phyloP scores from a whole-genome alignment of 2,113 vertebrate genomes.

The Piprites chloris region DNA sequence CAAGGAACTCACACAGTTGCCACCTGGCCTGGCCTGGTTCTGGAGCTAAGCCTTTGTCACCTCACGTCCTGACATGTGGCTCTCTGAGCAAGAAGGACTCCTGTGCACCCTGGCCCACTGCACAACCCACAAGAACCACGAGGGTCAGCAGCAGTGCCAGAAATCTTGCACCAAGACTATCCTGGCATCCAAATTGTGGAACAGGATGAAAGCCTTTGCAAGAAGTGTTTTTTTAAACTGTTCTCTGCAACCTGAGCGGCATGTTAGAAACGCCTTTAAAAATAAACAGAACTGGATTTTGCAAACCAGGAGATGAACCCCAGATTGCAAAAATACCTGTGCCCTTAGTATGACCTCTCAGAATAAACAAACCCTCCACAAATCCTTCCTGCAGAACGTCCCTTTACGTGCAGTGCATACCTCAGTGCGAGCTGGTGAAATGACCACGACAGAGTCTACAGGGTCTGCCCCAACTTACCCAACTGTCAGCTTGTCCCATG shows the following conservation, averaged over 20 bases:
- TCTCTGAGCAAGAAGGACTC: not conserved
- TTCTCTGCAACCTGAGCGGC: not conserved
- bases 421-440: not conserved
- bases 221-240: not conserved
- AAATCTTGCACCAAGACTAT: not conserved
- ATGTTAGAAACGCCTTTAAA: not conserved
- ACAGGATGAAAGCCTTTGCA: not conserved
- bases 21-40: not conserved
- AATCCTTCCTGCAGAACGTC: not conserved
- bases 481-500: fast-evolving
- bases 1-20: not conserved
- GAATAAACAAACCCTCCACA: not conserved
- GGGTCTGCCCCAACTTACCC: not conserved
- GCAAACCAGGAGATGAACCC: not conserved
- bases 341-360: not conserved
- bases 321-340: not conserved
- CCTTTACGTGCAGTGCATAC: not conserved
- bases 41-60: fast-evolving
- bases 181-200: fast-evolving
- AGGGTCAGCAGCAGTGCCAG: not conserved
- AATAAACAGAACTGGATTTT: not conserved
- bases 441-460: not conserved
- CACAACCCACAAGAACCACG: not conserved
- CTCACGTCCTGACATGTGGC: fast-evolving
- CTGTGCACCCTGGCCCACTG: fast-evolving